Evolutionary conservation across 2,888 invertebrate species (phyloP).

Genomic region (Parnassius smintheus): DNA sequence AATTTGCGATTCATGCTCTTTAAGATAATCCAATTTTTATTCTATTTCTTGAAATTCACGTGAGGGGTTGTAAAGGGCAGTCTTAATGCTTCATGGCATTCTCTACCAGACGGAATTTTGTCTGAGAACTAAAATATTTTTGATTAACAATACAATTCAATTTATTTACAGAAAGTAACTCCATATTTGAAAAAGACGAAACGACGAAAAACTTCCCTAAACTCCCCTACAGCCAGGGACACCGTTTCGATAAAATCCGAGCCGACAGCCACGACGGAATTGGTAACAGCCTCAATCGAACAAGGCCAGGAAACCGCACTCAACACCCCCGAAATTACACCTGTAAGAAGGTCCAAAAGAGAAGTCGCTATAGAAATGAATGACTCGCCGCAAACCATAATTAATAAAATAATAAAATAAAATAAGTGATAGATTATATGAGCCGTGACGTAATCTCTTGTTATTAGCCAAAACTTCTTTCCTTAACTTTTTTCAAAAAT

Average conservation of each 20-base stretch:
- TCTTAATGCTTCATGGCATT: too few relatives aligned
- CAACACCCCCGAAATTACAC: constrained; percentile 53
- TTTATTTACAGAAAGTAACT: constrained; percentile 57
- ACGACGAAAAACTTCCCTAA: constrained; percentile 42
- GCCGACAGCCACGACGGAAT: constrained; percentile 63
- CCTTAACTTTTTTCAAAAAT: too few relatives aligned
- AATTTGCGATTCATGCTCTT: too few relatives aligned
- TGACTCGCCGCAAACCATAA: constrained; percentile 39
- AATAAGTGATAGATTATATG: too few relatives aligned
- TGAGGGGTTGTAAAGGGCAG: too few relatives aligned
- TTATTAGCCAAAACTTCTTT: too few relatives aligned
- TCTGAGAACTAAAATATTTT: too few relatives aligned
- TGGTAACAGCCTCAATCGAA: constrained; percentile 64
- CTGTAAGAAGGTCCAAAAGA: constrained; percentile 39
- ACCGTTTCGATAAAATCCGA: constrained; percentile 58
- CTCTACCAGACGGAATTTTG: too few relatives aligned
- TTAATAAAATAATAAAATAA: too few relatives aligned
- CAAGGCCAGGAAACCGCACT: constrained; percentile 56
- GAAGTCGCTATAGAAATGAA: constrained; percentile 55
- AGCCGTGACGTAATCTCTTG: too few relatives aligned
- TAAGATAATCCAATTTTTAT: too few relatives aligned
- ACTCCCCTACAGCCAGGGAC: constrained; percentile 56
- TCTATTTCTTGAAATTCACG: too few relatives aligned
- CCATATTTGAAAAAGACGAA: constrained; percentile 54
- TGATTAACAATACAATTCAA: background rate